A percentile compares a stretch with the other conserved stretches of the same genome.
These are phyloP conservation scores for Littorina saxatilis DNA, from an alignment of 1,140 invertebrate species.

Conservation along the genomic window DNA sequence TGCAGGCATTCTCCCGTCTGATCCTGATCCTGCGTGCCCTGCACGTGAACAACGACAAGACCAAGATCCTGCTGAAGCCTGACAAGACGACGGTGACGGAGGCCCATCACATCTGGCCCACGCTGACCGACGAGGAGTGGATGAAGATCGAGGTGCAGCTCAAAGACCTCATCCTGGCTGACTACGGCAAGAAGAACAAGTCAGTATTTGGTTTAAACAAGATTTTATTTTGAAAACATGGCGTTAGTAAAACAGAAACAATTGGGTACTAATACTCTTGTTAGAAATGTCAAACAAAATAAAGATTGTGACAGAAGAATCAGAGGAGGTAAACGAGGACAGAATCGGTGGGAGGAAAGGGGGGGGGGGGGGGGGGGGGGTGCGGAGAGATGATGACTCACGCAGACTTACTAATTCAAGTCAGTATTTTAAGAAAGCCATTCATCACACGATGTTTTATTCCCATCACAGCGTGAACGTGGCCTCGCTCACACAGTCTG, in stretches of 20 bases:
- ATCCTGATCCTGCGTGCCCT: slow-evolving; percentile 97
- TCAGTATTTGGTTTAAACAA: slow-evolving; percentile 72
- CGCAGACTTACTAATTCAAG: no score
- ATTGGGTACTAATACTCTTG: no score
- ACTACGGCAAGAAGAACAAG: slow-evolving; percentile 99
- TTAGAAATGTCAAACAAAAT: no score
- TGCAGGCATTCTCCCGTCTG: slow-evolving; percentile 94
- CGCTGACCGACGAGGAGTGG: slow-evolving; percentile 98
- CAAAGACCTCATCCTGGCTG: slow-evolving; percentile 98
- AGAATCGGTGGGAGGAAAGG: no score
- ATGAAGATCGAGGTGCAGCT: slow-evolving; percentile 97
- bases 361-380: no score
- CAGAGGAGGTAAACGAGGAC: no score
- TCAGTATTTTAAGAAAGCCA: no score
- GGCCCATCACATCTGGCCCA: slow-evolving; percentile 99
- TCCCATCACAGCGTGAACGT: slow-evolving; percentile 89
- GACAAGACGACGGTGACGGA: slow-evolving; percentile 99
- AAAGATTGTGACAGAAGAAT: no score
- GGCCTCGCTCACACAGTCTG: slow-evolving; percentile 98
- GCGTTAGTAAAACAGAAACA: no score
- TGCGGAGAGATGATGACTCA: no score
- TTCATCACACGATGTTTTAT: no score
- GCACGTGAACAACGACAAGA: slow-evolving; percentile 99
- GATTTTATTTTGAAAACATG: no score
- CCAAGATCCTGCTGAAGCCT: slow-evolving; percentile 98